These are phyloP conservation scores for Aplysina aerophoba DNA, from an alignment of 37 sponge, comb jelly and placozoan genomes.

Conservation along the genomic window DNA sequence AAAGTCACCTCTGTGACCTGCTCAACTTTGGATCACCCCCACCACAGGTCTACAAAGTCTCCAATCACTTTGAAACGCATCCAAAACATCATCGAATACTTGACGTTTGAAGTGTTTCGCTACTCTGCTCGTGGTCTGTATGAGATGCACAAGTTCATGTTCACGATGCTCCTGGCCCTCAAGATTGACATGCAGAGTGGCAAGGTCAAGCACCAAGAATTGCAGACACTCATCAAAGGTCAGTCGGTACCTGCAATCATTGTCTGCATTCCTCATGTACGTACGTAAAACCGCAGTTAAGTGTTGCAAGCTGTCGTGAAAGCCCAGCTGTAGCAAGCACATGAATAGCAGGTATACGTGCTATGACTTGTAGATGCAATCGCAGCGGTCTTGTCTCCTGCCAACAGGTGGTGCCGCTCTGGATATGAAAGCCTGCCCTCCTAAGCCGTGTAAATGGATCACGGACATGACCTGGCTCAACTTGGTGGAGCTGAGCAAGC, in stretches of 20 bases:
- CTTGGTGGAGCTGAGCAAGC: slow-evolving; percentile 94
- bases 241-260: no score
- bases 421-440: slow-evolving; percentile 93
- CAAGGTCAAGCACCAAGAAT: slow-evolving; percentile 90
- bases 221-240: slow-evolving; percentile 96
- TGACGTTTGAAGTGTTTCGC: slow-evolving; percentile 92
- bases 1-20: no score
- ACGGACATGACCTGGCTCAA: slow-evolving; percentile 99
- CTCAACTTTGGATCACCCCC: no score
- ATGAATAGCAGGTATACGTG: no score
- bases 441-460: slow-evolving; percentile 97
- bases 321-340: no score
- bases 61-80: slow-evolving; percentile 98
- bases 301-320: no score
- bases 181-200: slow-evolving; percentile 96
- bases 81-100: slow-evolving; percentile 85
- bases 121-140: slow-evolving; percentile 94
- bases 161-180: slow-evolving; percentile 94
- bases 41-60: slow-evolving; percentile 83
- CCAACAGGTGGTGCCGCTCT: slow-evolving; percentile 93
- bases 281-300: no score
- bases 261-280: no score
- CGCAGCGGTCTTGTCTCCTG: no score
- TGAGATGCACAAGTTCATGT: slow-evolving; percentile 97
- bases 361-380: no score